Base-by-base conservation (phyloP, 2,797 vertebrate genomes). In the Rhyacichthys aspro region DNA sequence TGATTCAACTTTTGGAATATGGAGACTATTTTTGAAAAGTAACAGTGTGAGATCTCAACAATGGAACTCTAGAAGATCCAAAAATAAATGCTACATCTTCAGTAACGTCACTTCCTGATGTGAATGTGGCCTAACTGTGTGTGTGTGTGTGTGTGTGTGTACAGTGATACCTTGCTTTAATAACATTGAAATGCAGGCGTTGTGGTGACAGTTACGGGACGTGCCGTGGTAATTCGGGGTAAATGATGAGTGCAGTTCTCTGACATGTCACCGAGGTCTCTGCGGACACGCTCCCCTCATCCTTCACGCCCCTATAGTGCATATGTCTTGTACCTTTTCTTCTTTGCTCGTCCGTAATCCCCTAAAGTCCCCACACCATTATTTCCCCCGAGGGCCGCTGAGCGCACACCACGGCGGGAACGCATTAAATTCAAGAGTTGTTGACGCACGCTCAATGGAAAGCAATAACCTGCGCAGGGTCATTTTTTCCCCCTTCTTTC, bases 371-470 rank as follows among this genome's bases (percentile, higher is more conserved):
- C 70, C 74, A 59, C 28, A 72, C 79, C 44, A 68, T 93, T 93
- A 92, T 93, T 93, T 93, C 91, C 93, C 92, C 86, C 1, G 82
- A 82, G 91, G 86, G 70, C 61, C 55, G 1, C 80, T 56, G 78
- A 76, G 81, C 23, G 16, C 39, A 32, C 79, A 33, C 48, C 57
- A 38, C 79, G 59, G 81, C 66, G 43, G 79, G 85, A 89, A 86
- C 78, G 78, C 89, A 91, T 90, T 90, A 83, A 89, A 88, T 86
- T 90, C 86, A 88, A 88, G 86, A 87, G 86, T 81, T 89, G 86
- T 87, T 84, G 89, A 90, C 72, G 82, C 80, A 86, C 62, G 82
- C 88, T 86, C 81, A 88, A 84, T 71, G 45, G 76, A 90, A 91
- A 90, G 89, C 89, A 92, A 92, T 91, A 91, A 91, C 82, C 77